Evolutionary conservation across 2,113 vertebrate species (phyloP), one percentile per base, ranked within the genome.

Genomic region (Anguilla japonica): DNA sequence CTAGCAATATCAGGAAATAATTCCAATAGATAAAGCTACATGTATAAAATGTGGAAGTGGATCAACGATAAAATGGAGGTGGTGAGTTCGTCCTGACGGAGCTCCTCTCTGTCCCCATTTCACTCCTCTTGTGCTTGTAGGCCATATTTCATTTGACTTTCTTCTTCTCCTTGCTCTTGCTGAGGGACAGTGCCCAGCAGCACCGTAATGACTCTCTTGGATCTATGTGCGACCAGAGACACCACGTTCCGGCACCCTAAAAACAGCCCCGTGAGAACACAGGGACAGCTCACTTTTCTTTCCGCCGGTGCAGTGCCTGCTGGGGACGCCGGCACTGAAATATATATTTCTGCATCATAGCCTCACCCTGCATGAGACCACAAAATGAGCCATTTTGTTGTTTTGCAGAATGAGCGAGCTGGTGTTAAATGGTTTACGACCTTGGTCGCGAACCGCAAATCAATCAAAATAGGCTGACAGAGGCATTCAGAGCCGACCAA

Each of bases 401-500:
- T 34, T 34, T 75, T 13, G 71, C n/a, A 9, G 9, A 75, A 75
- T 34, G 71, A 75, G 71, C 13, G 71, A 75, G 71, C n/a, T 2
- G n/a, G 71, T 34, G n/a, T 75, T 75, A 75, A 75, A 75, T 34
- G 71, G 71, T 75, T 29, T 75, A 75, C 26, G 71, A 34, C 71
- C 71, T 75, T 29, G 9, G 71, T 29, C 34, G 26, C 26, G 26
- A 34, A 75, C 71, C n/a, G 11, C 13, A 9, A 75, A 75, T 75
- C 71, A 75, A 75, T 75, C 71, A 75, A 75, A 75, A n/a, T 75
- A 13, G 71, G 71, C 11, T 75, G 71, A 29, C 71, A 75, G 71
- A 34, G 71, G 71, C 11, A 29, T 75, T 34, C 26, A 75, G 26
- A 67, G 60, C 60, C 13, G 50, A 14, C 34, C 14, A 6, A 20